Base-by-base conservation (phyloP, 2,888 invertebrate species). In the Xylota segnis region DNA sequence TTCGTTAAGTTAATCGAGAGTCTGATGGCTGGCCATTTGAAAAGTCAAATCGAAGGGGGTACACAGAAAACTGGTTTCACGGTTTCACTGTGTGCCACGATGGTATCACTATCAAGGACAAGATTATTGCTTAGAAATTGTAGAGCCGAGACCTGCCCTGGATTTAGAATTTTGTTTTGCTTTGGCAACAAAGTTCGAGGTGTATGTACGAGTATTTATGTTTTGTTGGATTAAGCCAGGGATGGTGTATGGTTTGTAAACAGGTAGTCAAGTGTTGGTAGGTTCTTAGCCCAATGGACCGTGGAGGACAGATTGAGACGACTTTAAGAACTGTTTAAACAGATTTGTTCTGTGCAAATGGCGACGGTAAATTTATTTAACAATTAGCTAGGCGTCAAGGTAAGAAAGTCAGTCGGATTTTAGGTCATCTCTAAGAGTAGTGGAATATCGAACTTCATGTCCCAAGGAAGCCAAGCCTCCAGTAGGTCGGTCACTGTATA, bases 101-200 rank as follows among this genome's bases (percentile, higher is more conserved):
- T 71, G 12, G 81, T 76, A 76, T 76, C 81, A 71, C 76, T 71
- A 61, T 54, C 81, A 86, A 81, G 84, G 84, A 52, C 54, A 59
- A 54, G 47, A 65, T 71, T 59, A 59, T 52, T 58, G 37, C 18
- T 71, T 61, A 40, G 61, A 56, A 56, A 50, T 70, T 78, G 61
- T 40, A 16, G 47, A 43, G 56, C 37, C 16, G 43, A 59, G 56
- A 77, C 34, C 12, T 75, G 58, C 76, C 75, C 68, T 75, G 56
- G 70, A 75, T 70, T 75, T 32, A 37, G 47, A 58, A 59, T 50
- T 50, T 50, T 63, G 37, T 70, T 70, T 59, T 10, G 43, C 52
- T 83, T 34, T 72, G 72, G 12, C 72, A 72, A 54, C 72, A 72
- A 54, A 77, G 83, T 77, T 83, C 72, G 72, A 77, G 77, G 71